Evolutionary conservation across 2,113 vertebrate species (phyloP), one percentile per base, ranked within the genome.

Genomic region (Lynx canadensis): DNA sequence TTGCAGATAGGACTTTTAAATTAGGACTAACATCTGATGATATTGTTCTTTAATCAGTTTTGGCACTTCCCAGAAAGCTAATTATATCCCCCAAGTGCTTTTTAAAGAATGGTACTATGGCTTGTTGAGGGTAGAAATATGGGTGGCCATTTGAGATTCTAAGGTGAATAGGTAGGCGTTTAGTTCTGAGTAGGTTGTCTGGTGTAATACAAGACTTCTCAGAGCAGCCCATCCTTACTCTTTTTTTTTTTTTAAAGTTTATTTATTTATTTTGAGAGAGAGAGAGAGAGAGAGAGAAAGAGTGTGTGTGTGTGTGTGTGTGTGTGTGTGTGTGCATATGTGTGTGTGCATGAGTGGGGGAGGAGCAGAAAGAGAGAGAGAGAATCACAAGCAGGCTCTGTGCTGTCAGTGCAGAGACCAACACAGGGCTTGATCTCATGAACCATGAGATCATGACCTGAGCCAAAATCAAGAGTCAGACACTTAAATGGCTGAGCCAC

Each of bases 81-180:
- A 96, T 96, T 97, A 90, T 60, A 86, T 87, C 85, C 79, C 18
- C 48, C 48, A 90, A 82, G 65, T 78, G 29, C 14, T 96, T 97
- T 96, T 92, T 79, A 95, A 74, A 95, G 38, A 81, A 82, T 65
- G 55, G 23, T 60, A 60, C 57, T 60, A 2, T 27, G 31, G 21
- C 10, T 81, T 63, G 69, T 23, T 80, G 23, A 29, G 57, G 52
- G 12, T 93, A 21, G 79, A 92, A 50, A 90, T 5, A 16, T 95
- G 50, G 41, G 50, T 81, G n/a, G 41, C 79, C 74, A 63, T 86
- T 79, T 94, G 87, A 81, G 63, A 96, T 66, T 90, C 50, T 63
- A 33, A 80, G 27, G 69, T 80, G 60, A 55, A 19, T 66, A n/a
- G 33, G n/a, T 78, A 7, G 71, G 41, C 85, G 36, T 52, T 91